Base-by-base conservation (phyloP, 2,113 vertebrate genomes). In the Grallaria varia region DNA sequence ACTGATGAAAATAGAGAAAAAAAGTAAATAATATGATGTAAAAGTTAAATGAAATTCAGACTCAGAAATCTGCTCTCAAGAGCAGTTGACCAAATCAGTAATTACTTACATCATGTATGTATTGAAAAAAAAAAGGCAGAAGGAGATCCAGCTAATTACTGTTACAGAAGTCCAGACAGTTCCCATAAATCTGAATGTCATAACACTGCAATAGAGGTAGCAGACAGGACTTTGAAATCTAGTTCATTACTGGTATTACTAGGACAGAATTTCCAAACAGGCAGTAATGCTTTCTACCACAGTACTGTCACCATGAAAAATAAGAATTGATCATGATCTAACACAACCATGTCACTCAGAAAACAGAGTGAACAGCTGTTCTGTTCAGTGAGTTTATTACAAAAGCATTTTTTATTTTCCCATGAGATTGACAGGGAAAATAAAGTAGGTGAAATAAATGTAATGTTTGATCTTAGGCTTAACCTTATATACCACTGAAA, bases 171-270 rank as follows among this genome's bases (percentile, higher is more conserved):
- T 90, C 80, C 60, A 79, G 94, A 77, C 44, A 93, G 35, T 73
- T 88, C 21, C 14, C 60, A 94, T 97, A 96, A 96, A 97, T 96
- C 74, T 84, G 90, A 84, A 81, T 74, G 72, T 92, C 66, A 75
- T 90, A 96, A 64, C 40, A 82, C 45, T 81, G 47, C 71, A 95
- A 67, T 27, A 77, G 31, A 75, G 40, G n/a, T 56, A 95, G 62
- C 37, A 92, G 31, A 66, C 23, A 78, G 31, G 47, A 39, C n/a
- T 93, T 77, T 60, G 84, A 77, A 89, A 84, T 80, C 42, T 53
- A 47, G 80, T 55, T 85, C 50, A 91, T 96, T 91, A 49, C 44
- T 94, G 56, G 4, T 81, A 55, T 81, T 80, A 33, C 27, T 67
- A 76, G 53, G 58, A 81, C 10, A 80, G n/a, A 24, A 84, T 74